These are phyloP conservation scores for Tyto alba DNA, from an alignment of 2,113 vertebrate species.

Conservation along the genomic window DNA sequence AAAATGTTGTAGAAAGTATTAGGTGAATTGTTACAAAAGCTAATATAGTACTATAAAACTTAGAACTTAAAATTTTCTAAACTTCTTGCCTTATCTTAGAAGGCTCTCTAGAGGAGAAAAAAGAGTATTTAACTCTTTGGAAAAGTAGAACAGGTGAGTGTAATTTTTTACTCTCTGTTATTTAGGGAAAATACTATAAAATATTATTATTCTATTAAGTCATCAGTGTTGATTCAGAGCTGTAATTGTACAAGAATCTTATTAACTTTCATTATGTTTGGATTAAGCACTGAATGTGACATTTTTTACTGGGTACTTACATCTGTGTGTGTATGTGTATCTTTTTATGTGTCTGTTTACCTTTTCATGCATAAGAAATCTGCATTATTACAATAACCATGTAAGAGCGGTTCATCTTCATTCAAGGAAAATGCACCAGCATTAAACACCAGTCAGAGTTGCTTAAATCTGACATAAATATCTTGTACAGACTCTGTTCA, in stretches of 20 bases:
- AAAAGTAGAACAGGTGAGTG: background rate
- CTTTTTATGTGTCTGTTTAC: background rate
- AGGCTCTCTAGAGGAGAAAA: background rate
- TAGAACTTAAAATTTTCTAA: background rate
- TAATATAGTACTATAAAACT: background rate
- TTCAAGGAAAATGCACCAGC: background rate
- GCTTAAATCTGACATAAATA: background rate
- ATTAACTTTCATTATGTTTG: background rate
- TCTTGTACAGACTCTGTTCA: background rate
- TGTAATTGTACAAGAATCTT: background rate
- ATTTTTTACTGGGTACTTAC: background rate
- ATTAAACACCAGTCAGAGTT: background rate
- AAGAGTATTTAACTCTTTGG: background rate
- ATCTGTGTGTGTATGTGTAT: background rate
- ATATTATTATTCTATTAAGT: background rate
- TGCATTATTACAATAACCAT: background rate
- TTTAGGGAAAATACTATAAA: background rate
- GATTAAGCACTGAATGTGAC: background rate
- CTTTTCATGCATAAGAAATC: background rate
- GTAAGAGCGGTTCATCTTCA: background rate
- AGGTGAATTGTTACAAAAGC: background rate
- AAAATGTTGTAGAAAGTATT: background rate
- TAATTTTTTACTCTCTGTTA: background rate
- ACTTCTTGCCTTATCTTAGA: background rate
- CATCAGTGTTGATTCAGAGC: background rate